These are phyloP conservation scores for Hyles lineata DNA, from an alignment of 2,888 invertebrate genomes.

Conservation along the genomic window DNA sequence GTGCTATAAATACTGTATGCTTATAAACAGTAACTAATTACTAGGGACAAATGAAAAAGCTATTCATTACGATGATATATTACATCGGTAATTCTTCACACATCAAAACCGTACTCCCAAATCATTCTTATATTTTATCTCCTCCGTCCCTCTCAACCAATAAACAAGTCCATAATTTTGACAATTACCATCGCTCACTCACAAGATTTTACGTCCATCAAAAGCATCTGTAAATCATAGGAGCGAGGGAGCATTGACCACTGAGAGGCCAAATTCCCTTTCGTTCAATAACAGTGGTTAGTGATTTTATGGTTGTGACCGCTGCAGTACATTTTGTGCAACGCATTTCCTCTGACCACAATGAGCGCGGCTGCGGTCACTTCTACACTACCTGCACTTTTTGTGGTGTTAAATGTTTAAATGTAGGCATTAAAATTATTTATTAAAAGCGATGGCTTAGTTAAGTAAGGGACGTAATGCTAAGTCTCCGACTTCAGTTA, in stretches of 20 bases:
- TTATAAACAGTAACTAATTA: too few species aligned
- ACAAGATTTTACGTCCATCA: background rate
- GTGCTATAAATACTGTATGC: too few species aligned
- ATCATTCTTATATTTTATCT: background rate
- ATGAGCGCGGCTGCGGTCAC: constrained; percentile 31
- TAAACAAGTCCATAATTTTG: constrained; percentile 1
- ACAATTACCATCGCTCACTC: background rate
- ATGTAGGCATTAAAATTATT: background rate
- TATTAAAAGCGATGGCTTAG: too few species aligned
- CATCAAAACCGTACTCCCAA: too few species aligned
- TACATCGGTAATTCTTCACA: too few species aligned
- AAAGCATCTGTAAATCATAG: constrained; percentile 12
- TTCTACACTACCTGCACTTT: background rate
- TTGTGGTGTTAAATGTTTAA: background rate
- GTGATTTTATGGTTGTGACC: constrained; percentile 22
- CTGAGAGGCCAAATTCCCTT: constrained; percentile 23
- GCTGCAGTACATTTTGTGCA: constrained; percentile 33
- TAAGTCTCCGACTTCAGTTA: too few species aligned
- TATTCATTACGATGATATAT: too few species aligned
- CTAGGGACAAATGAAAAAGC: too few species aligned
- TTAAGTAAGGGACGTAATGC: too few species aligned
- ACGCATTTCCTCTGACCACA: constrained; percentile 35
- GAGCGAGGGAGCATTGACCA: constrained; percentile 19
- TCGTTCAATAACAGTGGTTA: constrained; percentile 14
- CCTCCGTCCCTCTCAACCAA: background rate